Percentiles rank a stretch among this genome's conserved stretches.
Conservation (phyloP, 2,113 vertebrate species). For the Genyomyrus donnyi region DNA sequence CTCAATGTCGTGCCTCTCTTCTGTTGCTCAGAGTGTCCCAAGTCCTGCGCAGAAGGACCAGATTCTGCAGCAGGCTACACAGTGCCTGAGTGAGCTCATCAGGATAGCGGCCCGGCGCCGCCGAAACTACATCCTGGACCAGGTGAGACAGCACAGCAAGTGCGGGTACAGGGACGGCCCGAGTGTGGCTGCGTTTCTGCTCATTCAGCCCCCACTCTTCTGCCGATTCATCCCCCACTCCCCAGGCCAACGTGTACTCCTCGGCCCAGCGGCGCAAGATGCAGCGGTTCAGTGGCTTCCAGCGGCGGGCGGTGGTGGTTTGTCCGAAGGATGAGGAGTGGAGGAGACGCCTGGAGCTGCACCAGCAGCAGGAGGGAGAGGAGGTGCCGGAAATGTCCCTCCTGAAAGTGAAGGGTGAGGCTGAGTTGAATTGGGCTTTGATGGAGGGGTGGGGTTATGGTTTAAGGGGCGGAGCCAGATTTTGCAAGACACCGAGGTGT, state of each 20-base stretch:
- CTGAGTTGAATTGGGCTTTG: background rate
- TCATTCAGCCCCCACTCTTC: background rate
- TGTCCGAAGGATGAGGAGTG: conserved; percentile 72
- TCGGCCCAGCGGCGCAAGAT: conserved; percentile 78
- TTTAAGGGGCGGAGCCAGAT: background rate
- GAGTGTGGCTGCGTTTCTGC: no score
- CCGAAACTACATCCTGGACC: conserved; percentile 82
- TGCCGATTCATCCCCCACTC: background rate
- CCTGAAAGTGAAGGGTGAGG: conserved; percentile 79
- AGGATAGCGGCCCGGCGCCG: conserved; percentile 67
- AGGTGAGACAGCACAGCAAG: conserved; percentile 53
- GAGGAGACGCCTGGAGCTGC: conserved; percentile 63
- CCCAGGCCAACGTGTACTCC: conserved; percentile 75
- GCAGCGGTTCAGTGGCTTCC: conserved; percentile 67
- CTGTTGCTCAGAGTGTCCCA: conserved; percentile 26
- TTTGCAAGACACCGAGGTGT: background rate
- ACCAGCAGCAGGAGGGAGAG: conserved; percentile 55
- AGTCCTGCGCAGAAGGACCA: conserved; percentile 54
- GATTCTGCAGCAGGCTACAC: conserved; percentile 72
- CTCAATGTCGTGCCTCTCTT: background rate
- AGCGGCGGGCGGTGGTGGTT: conserved; percentile 65
- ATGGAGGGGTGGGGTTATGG: background rate
- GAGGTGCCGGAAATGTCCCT: conserved; percentile 72
- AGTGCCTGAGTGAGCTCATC: conserved; percentile 75
- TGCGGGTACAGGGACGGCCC: no score